Percentiles rank a stretch among this genome's conserved stretches.
Conservation (phyloP, 2,888 invertebrate genomes). For the Augiades crinisus region DNA sequence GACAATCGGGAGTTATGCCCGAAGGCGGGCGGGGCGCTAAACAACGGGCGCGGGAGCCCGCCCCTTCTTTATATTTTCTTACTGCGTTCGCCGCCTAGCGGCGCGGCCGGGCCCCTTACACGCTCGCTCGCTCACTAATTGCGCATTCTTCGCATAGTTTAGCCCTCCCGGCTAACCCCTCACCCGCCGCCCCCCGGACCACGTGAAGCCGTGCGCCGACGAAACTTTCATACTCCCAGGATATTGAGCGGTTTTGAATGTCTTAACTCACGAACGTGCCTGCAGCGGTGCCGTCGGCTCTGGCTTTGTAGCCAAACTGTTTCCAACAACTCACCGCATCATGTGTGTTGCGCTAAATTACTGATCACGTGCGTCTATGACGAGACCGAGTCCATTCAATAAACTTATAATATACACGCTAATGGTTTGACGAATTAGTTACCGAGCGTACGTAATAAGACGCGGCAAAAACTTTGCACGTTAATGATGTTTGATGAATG, state of each 20-base stretch:
- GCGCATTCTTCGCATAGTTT: slow-evolving; percentile 98
- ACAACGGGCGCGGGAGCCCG: slow-evolving; percentile 79
- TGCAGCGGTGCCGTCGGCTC: slow-evolving; percentile 54
- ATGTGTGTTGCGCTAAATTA: slow-evolving; percentile 44
- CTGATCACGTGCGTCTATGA: slow-evolving; percentile 35
- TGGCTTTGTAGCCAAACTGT: slow-evolving; percentile 70
- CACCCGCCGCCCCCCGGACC: slow-evolving; percentile 77
- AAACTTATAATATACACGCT: slow-evolving; percentile 11
- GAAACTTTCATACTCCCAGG: slow-evolving; percentile 80
- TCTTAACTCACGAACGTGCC: slow-evolving; percentile 79
- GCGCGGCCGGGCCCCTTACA: slow-evolving; percentile 83
- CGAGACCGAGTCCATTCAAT: slow-evolving; percentile 8
- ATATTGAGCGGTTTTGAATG: slow-evolving; percentile 82
- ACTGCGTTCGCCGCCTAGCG: slow-evolving; percentile 81
- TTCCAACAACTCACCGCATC: slow-evolving; percentile 57
- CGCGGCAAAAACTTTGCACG: slow-evolving; percentile 6
- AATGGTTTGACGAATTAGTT: slow-evolving; percentile 11
- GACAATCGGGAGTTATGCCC: slow-evolving; percentile 81
- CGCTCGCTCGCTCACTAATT: slow-evolving; percentile 94
- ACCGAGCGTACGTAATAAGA: slow-evolving; percentile 4
- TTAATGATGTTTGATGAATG: slow-evolving; percentile 8
- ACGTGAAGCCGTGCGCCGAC: slow-evolving; percentile 80
- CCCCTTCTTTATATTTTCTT: slow-evolving; percentile 87
- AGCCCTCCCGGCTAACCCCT: slow-evolving; percentile 85
- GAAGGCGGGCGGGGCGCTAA: slow-evolving; percentile 80